Evolutionary conservation across 2,888 invertebrate species (phyloP).

Genomic region (Orthosia gracilis): DNA sequence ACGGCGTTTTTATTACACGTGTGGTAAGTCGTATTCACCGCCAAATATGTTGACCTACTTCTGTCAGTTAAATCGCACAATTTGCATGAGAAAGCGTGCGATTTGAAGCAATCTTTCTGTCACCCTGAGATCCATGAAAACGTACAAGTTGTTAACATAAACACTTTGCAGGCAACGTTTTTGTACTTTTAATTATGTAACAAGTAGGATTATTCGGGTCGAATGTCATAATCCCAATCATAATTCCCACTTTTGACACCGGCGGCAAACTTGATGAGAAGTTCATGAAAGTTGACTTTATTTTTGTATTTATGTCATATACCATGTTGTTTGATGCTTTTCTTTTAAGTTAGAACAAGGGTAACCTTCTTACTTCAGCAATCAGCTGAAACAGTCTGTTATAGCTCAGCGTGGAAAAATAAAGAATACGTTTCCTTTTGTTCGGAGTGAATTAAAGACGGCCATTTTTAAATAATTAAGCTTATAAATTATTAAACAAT

Average conservation of each 20-base stretch:
- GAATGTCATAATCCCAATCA: slow-evolving; percentile 20
- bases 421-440: background rate
- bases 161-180: background rate
- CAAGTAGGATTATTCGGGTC: background rate
- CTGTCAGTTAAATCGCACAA: slow-evolving; percentile 24
- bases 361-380: background rate
- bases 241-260: background rate
- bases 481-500: too few species aligned
- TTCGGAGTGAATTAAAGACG: background rate
- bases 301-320: slow-evolving; percentile 3
- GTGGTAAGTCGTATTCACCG: slow-evolving; percentile 1
- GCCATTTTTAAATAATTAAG: background rate
- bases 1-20: slow-evolving; percentile 22
- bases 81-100: slow-evolving; percentile 19
- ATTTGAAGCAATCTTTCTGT: slow-evolving; percentile 22
- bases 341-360: slow-evolving; percentile 19
- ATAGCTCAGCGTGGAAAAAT: slow-evolving; percentile 3
- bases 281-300: slow-evolving; percentile 18
- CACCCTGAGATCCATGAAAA: slow-evolving; percentile 4
- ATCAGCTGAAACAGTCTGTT: slow-evolving; percentile 7
- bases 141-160: background rate
- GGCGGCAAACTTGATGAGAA: background rate
- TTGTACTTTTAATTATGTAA: background rate
- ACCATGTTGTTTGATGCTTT: slow-evolving; percentile 16
- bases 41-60: slow-evolving; percentile 51